Evolutionary conservation across 2,888 invertebrate species (phyloP), one percentile per base, ranked within the genome.

Genomic region (Asteroscopus sphinx): DNA sequence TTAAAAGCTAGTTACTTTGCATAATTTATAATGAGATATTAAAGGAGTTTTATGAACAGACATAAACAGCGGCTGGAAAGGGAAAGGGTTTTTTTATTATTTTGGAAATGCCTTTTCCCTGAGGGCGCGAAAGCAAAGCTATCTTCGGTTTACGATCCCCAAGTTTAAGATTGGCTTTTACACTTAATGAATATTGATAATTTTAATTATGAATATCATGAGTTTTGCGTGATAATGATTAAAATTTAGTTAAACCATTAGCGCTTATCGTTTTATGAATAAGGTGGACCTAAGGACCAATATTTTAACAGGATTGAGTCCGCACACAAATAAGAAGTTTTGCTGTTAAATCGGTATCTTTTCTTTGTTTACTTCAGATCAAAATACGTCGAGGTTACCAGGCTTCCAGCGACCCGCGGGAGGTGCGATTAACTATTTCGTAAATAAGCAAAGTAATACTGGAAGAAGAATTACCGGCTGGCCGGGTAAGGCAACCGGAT

Each of bases 401-500:
- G 80, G 82, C 79, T 73, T 67, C 70, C 67, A 82, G 74, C 65
- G 75, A 77, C 69, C 79, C 77, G 78, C 79, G 78, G 82, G 88
- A 88, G 86, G 86, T 86, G 85, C 87, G 87, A 89, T 88, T 90
- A 90, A 88, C 88, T 87, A 86, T 81, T 84, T 77, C 82, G 89
- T 88, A 91, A 91, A 92, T 88, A 92, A 91, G 86, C 87, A 89
- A 90, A 89, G 91, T 90, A 90, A 89, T 72, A 76, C 89, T 88
- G 86, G 84, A 86, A 90, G 90, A 90, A 89, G 92, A 89, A 92
- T 91, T 90, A 90, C 90, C 88, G 91, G 85, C 88, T 84, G 83
- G 84, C 84, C 86, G 86, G 86, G 87, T 84, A 89, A 90, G 76
- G 91, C 91, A 86, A 89, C 93, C 93, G 93, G 92, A 93, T 93